Conservation (phyloP, 2,888 invertebrate species). For the Acleris literana region DNA sequence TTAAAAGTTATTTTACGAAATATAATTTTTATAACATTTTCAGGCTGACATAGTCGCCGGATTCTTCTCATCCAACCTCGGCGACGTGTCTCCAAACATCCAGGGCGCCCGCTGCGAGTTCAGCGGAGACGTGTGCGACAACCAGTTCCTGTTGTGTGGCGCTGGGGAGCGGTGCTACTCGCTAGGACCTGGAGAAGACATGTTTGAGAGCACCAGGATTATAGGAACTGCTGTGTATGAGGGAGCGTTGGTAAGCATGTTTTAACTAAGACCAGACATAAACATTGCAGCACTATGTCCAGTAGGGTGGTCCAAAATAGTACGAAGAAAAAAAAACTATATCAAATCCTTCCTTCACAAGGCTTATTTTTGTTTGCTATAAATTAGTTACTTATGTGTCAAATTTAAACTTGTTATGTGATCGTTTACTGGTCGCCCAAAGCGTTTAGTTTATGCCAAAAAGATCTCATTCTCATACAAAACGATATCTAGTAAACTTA, state of each 20-base stretch:
- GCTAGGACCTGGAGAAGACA: slow-evolving; percentile 90
- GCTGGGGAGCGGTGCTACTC: slow-evolving; percentile 87
- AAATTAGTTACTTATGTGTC: too few relatives aligned
- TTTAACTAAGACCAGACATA: background rate
- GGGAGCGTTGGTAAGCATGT: slow-evolving; percentile 83
- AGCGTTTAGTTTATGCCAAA: too few relatives aligned
- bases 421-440: too few relatives aligned
- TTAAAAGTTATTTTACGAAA: too few relatives aligned
- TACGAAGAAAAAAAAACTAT: too few relatives aligned
- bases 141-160: slow-evolving; percentile 85
- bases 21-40: slow-evolving; percentile 37
- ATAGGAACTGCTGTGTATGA: slow-evolving; percentile 87
- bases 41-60: slow-evolving; percentile 90
- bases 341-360: too few relatives aligned
- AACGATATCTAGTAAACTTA: too few relatives aligned
- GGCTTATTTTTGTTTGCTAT: too few relatives aligned
- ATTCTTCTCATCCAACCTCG: slow-evolving; percentile 91
- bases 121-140: slow-evolving; percentile 88
- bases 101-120: slow-evolving; percentile 89
- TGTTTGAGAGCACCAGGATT: slow-evolving; percentile 92
- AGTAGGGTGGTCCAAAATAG: too few relatives aligned
- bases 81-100: slow-evolving; percentile 93
- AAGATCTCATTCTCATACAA: too few relatives aligned
- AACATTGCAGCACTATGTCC: too few relatives aligned
- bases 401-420: too few relatives aligned